These are phyloP conservation scores for Ploceus nigricollis DNA, from an alignment of 2,113 vertebrate genomes.

Conservation along the genomic window DNA sequence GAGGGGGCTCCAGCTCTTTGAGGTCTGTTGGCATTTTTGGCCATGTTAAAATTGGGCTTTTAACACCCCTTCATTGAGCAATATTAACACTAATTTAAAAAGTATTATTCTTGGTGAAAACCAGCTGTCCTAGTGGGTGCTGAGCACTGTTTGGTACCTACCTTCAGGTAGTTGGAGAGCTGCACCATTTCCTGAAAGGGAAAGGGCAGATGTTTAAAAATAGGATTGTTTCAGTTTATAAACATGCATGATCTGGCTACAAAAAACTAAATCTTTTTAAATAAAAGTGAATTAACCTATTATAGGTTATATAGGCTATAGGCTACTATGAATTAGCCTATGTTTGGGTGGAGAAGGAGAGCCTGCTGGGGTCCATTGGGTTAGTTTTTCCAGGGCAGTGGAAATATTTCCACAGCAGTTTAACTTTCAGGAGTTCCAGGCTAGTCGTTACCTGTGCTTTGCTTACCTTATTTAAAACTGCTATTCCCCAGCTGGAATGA, in stretches of 20 bases:
- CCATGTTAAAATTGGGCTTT: rapidly evolving
- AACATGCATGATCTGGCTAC: background rate
- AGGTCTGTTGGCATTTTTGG: background rate
- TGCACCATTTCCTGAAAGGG: conserved; percentile 77
- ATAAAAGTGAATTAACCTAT: too few species aligned
- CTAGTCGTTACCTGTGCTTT: background rate
- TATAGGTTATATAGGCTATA: too few species aligned
- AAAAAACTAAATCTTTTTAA: background rate
- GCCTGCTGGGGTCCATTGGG: rapidly evolving
- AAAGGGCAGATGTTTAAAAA: background rate
- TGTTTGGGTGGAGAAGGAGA: background rate
- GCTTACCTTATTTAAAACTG: conserved; percentile 76
- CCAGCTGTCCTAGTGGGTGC: rapidly evolving
- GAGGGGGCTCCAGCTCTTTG: background rate
- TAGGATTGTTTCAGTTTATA: background rate
- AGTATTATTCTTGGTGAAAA: background rate
- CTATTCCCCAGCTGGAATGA: conserved; percentile 68
- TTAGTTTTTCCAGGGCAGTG: background rate
- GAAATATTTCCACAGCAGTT: background rate
- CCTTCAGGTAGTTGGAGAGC: conserved; percentile 78
- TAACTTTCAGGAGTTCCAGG: background rate
- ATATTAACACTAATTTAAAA: background rate
- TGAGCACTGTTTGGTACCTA: background rate
- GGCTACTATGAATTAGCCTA: too few species aligned
- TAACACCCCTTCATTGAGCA: background rate